Conservation (phyloP, 2,113 vertebrate genomes). For the Podilymbus podiceps region DNA sequence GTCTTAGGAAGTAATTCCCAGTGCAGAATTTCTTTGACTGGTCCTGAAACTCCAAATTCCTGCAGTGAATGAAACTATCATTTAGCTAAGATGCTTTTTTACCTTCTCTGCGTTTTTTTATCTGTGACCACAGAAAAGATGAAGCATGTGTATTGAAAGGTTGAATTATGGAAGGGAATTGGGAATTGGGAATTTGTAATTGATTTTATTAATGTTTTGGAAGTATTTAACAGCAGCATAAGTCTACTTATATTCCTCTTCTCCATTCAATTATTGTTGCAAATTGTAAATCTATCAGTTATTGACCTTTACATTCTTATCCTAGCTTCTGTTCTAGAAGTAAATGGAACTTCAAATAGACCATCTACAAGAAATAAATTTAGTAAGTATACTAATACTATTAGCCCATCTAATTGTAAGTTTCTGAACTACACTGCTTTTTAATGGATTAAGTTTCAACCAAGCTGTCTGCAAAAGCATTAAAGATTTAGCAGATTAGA, state of each 20-base stretch:
- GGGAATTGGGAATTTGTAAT: neutral
- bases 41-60: neutral
- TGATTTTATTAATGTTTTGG: neutral
- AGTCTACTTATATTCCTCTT: neutral
- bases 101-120: neutral
- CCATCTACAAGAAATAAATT: neutral
- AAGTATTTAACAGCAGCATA: neutral
- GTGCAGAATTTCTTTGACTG: neutral
- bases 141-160: neutral
- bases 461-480: neutral
- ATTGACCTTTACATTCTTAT: neutral
- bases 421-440: neutral
- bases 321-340: neutral
- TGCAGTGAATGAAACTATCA: neutral
- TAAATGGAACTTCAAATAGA: neutral
- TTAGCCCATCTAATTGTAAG: neutral
- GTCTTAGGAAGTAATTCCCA: neutral
- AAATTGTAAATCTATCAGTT: neutral
- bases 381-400: neutral
- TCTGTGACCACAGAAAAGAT: neutral
- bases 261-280: neutral
- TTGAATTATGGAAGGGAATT: neutral
- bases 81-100: neutral
- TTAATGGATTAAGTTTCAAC: constrained; percentile 19
- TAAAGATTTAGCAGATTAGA: constrained; percentile 31